Evolutionary conservation across 1,140 invertebrate species (phyloP), one percentile per base, ranked within the genome.

Genomic region (Papilio polytes): DNA sequence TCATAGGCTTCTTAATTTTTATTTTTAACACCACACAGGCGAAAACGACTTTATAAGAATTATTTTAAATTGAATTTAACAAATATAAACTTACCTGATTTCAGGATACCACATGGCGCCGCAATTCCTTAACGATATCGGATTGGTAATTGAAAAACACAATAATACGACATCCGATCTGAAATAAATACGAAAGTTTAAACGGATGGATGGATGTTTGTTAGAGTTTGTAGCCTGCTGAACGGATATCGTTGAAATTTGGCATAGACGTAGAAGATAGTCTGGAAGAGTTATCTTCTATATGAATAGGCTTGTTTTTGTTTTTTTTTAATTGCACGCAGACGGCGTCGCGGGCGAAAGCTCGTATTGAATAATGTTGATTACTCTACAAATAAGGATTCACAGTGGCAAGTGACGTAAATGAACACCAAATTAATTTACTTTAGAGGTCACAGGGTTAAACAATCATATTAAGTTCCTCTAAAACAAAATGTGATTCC

Each of bases 51-150:
- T 26, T 26, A 26, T 26, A 26, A 26, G 26, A 74, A 78, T 66
- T 31, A 48, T 3, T 36, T 15, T 76, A 53, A 76, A 77, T 80
- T 63, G 59, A 22, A 72, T 44, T 44, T 74, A 12, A 46, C 46
- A 74, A n/a, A 41, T 12, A 2, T 31, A 96, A 85, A 78, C 70
- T 84, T 83, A 94, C 91, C 92, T 91, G 78, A 99, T 99, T 95
- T 99, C 98, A 70, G 98, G 98, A 95, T 98, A 99, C 99, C 99
- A 99, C 97, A 99, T 98, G 10, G 97, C 97, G 81, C 98, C 98
- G 93, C 98, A 98, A 92, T 99, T 99, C 81, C 98, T 97, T 89
- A 99, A 96, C n/a, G 98, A 99, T 83, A 98, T 97, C 12, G 98
- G 98, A 94, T 98, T 99, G 83, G 98, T 98, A 93, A 99, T 97